Base-by-base conservation (phyloP, 2,113 vertebrate genomes). In the Odocoileus hemionus region DNA sequence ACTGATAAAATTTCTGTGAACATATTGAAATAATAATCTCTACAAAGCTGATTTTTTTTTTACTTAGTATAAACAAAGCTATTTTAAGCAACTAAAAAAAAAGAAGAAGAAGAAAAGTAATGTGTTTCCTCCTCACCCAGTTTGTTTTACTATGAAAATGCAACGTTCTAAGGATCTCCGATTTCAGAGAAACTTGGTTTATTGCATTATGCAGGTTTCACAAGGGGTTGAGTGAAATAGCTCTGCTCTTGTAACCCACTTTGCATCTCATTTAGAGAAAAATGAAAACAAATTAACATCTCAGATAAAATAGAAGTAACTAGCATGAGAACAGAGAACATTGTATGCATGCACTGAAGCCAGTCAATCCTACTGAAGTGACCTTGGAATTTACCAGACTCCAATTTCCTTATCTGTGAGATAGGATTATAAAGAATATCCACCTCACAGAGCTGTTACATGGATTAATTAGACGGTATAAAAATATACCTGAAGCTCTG, bases 231-330 rank as follows among this genome's bases (percentile, higher is more conserved):
- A 86, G 7, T 61, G 25, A 84, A 86, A 95, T 43, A 79, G 23
- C 33, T 64, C 3, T 54, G 8, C 43, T n/a, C 7, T 70, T 79
- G 7, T 16, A 67, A 55, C 45, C 64, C 84, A 76, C 25, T 94
- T 94, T 50, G 30, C 28, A 52, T 80, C n/a, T 92, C 79, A 19
- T 19, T 84, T 84, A 89, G 74, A 92, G 64, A 76, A 67, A 95
- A 84, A 80, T 79, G 6, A 70, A 76, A 96, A 93, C 70, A 93
- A 94, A 92, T 50, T 95, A 79, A 96, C 94, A 88, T 85, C 39
- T 91, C 80, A 55, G 3, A 47, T 36, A 94, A 84, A 86, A 64
- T 15, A 86, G 67, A 96, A 94, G 47, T 60, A 60, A 57, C 12
- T 2, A 39, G n/a, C 60, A 11, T 45, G 26, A 28, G 21, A 82